Evolutionary conservation across 2,797 vertebrate species (phyloP).

Genomic region (Dicrostonyx torquatus): DNA sequence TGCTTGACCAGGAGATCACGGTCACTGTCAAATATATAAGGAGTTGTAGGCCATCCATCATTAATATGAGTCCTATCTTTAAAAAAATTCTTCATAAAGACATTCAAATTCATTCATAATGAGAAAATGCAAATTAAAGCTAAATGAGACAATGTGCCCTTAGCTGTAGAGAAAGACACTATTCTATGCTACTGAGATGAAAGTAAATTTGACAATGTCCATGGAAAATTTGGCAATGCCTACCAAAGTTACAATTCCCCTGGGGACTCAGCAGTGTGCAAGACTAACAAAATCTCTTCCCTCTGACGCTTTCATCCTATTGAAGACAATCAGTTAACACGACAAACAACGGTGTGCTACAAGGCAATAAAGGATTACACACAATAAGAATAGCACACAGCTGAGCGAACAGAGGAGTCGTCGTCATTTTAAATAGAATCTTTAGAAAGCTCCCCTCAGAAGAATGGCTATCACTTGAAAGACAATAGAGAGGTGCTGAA

Average conservation of each 20-base stretch:
- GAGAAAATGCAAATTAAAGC: slow-evolving; percentile 25
- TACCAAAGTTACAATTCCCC: slow-evolving; percentile 5
- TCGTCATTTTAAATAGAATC: not conserved
- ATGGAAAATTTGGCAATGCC: not conserved
- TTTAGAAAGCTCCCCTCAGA: not conserved
- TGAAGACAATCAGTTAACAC: not conserved
- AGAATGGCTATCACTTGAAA: not conserved
- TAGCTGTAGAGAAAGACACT: not conserved
- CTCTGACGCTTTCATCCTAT: not conserved
- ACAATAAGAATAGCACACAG: not conserved
- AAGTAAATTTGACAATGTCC: not conserved
- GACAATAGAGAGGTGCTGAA: not conserved
- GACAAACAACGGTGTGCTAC: not conserved
- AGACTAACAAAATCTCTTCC: not conserved
- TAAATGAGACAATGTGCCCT: not conserved
- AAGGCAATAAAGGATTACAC: not conserved
- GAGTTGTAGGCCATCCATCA: not conserved
- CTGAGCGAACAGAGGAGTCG: not conserved
- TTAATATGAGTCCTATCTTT: not conserved
- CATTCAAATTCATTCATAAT: not conserved
- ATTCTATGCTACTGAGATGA: not conserved
- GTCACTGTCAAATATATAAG: not conserved
- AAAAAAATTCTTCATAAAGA: slow-evolving; percentile 9
- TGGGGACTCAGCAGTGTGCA: not conserved
- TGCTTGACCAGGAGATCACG: not conserved